Base-by-base conservation (phyloP, 1,140 invertebrate species). In the Microvelia longipes region DNA sequence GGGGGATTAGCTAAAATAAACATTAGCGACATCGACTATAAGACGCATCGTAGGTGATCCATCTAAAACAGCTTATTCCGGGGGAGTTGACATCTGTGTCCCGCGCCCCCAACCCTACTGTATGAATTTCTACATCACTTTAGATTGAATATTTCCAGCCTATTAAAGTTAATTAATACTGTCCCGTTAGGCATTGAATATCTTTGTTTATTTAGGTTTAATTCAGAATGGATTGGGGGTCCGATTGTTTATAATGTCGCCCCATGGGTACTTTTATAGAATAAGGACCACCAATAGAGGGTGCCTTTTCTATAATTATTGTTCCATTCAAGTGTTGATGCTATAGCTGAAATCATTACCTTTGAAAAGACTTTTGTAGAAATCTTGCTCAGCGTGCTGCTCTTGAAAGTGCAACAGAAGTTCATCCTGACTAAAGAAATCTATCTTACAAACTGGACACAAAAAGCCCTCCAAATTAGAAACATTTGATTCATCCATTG, bases 361-460 rank as follows among this genome's bases (percentile, higher is more conserved):
- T 86, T 94, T 95, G 1, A 96, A 82, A n/a, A 91, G 90, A 78
- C 88, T 90, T n/a, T 94, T 80, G 29, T 94, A 86, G 80, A 93
- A 92, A 76, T 92, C 89, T 77, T 95, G 92, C 77, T 94, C 92
- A 73, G 90, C 86, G 77, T 96, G 94, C 71, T 86, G 82, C 71
- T 89, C 88, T 79, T 95, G 91, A 81, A 96, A 96, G 80, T 96
- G 94, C 72, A 84, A 85, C 50, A 91, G 89, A 70, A 97, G 82
- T 76, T 91, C 86, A 68, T 85, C 84, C 5, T 91, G 87, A 25
- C 91, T 89, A 75, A 90, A 90, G 24, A 94, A 84, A 80, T 96
- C 93, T 64, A 87, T 87, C 81, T 92, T 89, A 78, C 94, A 98
- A 76, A 94, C 91, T 0, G 94, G 93, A 80, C 94, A 98, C 1